These are phyloP conservation scores for Pristionchus fissidentatus DNA, from an alignment of 2,888 invertebrate species.

Conservation along the genomic window DNA sequence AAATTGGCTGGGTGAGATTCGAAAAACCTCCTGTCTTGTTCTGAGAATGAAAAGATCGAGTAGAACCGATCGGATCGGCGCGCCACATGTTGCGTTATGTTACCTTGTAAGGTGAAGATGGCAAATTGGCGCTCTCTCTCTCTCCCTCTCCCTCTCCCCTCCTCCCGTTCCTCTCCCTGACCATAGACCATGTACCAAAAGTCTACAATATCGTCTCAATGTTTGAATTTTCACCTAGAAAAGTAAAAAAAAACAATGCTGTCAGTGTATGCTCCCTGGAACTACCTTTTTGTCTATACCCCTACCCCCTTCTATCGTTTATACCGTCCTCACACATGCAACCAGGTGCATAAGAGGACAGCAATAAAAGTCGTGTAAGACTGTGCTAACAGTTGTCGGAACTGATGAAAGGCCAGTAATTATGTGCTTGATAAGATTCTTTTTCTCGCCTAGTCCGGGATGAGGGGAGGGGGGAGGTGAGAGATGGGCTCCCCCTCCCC, in stretches of 20 bases:
- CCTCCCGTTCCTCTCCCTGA: background rate
- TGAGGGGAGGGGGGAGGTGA: background rate
- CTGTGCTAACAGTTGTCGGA: constrained; percentile 41
- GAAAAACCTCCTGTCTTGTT: constrained; percentile 23
- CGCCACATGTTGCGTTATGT: constrained; percentile 26
- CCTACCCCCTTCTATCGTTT: background rate
- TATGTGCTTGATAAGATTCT: constrained; percentile 40
- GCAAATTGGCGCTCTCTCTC: constrained; percentile 30
- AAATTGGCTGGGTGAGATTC: constrained; percentile 10
- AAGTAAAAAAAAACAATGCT: background rate
- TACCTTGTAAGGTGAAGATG: constrained; percentile 32
- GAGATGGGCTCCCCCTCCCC: background rate
- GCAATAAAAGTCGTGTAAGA: background rate
- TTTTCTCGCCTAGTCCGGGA: too few species aligned
- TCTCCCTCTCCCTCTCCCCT: background rate
- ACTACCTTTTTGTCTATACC: background rate
- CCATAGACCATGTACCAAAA: background rate
- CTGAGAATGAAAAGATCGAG: constrained; percentile 21
- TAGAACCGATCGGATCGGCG: too few species aligned
- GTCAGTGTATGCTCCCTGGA: background rate
- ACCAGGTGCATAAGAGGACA: constrained; percentile 29
- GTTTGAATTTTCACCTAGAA: background rate
- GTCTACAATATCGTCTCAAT: too few species aligned
- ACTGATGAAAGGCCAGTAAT: constrained; percentile 35
- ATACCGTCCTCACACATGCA: background rate